Conservation (phyloP, 2,888 invertebrate genomes). For the Melangyna quadrimaculata region DNA sequence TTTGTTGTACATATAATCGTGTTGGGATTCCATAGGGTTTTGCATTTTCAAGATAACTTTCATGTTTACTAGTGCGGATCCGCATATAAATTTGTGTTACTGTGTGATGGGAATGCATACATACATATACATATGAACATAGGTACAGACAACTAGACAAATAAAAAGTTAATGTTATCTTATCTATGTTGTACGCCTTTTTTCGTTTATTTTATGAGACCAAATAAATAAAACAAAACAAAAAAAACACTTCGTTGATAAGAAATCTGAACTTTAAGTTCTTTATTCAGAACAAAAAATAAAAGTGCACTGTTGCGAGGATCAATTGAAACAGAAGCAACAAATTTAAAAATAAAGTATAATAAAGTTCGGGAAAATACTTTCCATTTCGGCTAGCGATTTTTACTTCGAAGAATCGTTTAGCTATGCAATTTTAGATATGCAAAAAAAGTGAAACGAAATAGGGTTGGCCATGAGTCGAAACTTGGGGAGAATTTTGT, state of each 20-base stretch:
- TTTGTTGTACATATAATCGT: not conserved
- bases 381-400: too few species aligned
- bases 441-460: too few species aligned
- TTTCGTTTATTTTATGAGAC: not conserved
- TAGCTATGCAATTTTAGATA: too few species aligned
- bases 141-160: not conserved
- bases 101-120: not conserved
- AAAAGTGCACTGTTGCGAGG: not conserved
- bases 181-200: constrained; percentile 60
- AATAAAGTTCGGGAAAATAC: too few species aligned
- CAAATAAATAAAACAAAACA: not conserved
- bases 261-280: not conserved
- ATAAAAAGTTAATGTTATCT: constrained; percentile 34
- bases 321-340: too few species aligned
- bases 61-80: constrained; percentile 45
- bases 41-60: constrained; percentile 18
- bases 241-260: not conserved
- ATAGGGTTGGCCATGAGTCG: too few species aligned
- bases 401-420: too few species aligned
- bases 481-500: too few species aligned
- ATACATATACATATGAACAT: too few species aligned
- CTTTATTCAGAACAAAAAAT: not conserved
- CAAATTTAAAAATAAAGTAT: too few species aligned
- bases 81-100: not conserved
- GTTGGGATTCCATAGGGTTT: not conserved